These are phyloP conservation scores for Apantesis nais DNA, from an alignment of 2,888 invertebrate species.

Conservation along the genomic window DNA sequence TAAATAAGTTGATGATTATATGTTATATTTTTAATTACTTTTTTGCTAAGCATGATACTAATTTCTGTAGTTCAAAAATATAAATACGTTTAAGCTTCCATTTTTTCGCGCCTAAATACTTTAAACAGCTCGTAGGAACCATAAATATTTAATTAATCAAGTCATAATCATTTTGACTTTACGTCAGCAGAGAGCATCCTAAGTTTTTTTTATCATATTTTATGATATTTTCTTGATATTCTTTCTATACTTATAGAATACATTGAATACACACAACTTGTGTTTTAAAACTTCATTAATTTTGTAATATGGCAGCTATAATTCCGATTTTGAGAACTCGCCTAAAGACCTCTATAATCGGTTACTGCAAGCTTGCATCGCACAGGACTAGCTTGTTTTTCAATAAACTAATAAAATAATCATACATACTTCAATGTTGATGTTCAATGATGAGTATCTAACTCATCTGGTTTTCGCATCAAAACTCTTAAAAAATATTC, in stretches of 20 bases:
- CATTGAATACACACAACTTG: not conserved
- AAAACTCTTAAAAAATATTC: not conserved
- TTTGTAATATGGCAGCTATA: not conserved
- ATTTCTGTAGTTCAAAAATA: slow-evolving; percentile 6
- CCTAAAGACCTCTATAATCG: not conserved
- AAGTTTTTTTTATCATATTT: not conserved
- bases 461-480: not conserved
- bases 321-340: not conserved
- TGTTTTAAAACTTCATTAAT: not conserved
- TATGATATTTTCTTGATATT: not conserved
- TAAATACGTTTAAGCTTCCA: not conserved
- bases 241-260: not conserved
- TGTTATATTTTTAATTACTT: slow-evolving; percentile 12
- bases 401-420: not conserved
- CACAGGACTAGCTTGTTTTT: not conserved
- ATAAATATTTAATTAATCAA: not conserved
- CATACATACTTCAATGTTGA: not conserved
- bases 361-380: not conserved
- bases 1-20: slow-evolving; percentile 21
- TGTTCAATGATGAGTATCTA: too few relatives aligned
- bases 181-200: not conserved
- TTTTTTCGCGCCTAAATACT: not conserved
- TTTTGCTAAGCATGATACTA: slow-evolving; percentile 20
- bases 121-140: not conserved
- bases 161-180: not conserved